These are phyloP conservation scores for Tarsius wallacei DNA, from an alignment of 2,797 vertebrate genomes.

Conservation along the genomic window DNA sequence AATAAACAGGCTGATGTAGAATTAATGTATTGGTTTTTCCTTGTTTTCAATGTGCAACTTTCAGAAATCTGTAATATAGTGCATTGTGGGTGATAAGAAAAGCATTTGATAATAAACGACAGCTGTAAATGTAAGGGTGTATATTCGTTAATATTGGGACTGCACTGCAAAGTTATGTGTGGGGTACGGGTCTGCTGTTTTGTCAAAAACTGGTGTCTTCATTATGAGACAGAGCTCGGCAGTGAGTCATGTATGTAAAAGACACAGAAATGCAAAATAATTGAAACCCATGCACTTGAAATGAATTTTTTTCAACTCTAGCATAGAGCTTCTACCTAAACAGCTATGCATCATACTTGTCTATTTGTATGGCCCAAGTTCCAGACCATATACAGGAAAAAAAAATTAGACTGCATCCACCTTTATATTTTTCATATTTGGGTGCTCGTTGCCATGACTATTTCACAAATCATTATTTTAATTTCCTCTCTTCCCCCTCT, in stretches of 20 bases:
- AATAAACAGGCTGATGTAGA: neutral
- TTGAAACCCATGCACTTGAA: neutral
- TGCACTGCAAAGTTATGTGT: neutral
- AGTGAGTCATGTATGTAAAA: neutral
- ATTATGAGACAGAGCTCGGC: neutral
- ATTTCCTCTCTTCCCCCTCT: constrained; percentile 30
- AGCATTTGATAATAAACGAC: neutral
- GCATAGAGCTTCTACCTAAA: neutral
- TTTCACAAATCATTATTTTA: neutral
- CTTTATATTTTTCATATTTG: neutral
- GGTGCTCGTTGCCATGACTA: neutral
- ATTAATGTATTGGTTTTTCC: neutral
- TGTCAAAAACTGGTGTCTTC: neutral
- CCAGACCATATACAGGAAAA: neutral
- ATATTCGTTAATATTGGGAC: neutral
- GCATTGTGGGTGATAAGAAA: neutral
- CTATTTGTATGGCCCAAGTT: too few species aligned
- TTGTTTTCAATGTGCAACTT: neutral
- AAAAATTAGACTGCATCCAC: rapidly evolving
- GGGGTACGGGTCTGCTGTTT: neutral
- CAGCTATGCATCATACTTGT: neutral
- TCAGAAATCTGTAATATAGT: neutral
- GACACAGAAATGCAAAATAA: neutral
- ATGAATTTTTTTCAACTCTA: neutral
- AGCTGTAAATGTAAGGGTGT: neutral